Conservation (phyloP, 2,888 invertebrate species). For the Oxyteleia sp. region DNA sequence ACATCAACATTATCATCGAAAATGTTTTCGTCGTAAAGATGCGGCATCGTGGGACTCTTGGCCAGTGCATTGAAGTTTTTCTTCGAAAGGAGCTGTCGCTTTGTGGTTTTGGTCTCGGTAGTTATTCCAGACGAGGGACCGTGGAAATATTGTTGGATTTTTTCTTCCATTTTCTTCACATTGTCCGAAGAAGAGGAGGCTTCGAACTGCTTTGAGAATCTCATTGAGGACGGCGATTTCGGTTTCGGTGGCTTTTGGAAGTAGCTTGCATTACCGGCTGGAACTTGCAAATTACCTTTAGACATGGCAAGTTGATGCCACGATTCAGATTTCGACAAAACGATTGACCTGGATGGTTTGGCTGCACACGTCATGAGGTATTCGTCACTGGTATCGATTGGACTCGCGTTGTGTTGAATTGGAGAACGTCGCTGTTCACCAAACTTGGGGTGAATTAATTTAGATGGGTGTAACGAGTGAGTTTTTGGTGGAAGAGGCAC, state of each 20-base stretch:
- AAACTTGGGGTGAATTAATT: slow-evolving; percentile 68
- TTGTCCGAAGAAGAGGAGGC: slow-evolving; percentile 88
- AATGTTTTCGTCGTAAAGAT: slow-evolving; percentile 89
- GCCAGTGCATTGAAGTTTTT: slow-evolving; percentile 89
- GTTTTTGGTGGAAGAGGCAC: slow-evolving; percentile 77
- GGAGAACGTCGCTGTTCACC: slow-evolving; percentile 76
- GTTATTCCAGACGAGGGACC: slow-evolving; percentile 75
- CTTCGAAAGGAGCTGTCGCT: slow-evolving; percentile 68
- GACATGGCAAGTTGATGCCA: slow-evolving; percentile 92
- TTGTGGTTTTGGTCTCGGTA: slow-evolving; percentile 76
- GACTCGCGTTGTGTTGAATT: slow-evolving; percentile 69
- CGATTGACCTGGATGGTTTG: slow-evolving; percentile 83
- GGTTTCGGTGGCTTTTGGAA: slow-evolving; percentile 88
- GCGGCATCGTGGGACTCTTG: slow-evolving; percentile 93
- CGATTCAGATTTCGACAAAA: slow-evolving; percentile 91
- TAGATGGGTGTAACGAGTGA: slow-evolving; percentile 76
- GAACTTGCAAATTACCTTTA: slow-evolving; percentile 77
- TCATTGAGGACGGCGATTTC: slow-evolving; percentile 92
- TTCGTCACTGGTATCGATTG: slow-evolving; percentile 85
- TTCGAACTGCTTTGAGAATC: slow-evolving; percentile 93
- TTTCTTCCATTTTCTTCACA: slow-evolving; percentile 85
- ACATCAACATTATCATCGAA: slow-evolving; percentile 93
- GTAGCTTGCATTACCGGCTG: slow-evolving; percentile 85
- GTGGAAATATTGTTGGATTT: slow-evolving; percentile 85
- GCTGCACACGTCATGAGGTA: slow-evolving; percentile 84